Percentiles rank a stretch among this genome's conserved stretches.
Conservation (phyloP, 2,113 vertebrate species). For the Bettongia penicillata region DNA sequence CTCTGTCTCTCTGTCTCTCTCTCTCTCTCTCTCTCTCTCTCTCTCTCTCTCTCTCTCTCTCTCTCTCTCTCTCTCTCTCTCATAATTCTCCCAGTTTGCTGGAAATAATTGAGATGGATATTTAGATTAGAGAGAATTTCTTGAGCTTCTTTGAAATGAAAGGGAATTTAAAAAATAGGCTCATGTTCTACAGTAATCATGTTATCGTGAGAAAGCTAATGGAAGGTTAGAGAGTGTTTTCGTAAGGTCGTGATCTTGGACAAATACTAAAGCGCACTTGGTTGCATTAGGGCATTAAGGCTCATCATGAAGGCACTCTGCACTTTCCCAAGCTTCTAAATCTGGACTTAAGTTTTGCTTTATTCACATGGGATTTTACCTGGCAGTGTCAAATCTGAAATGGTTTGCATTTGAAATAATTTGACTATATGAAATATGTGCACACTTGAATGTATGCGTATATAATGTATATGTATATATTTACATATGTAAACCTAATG, state of each 20-base stretch:
- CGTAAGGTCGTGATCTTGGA: conserved; percentile 43
- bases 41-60: too few species aligned
- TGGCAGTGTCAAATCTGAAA: neutral
- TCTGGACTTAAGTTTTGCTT: neutral
- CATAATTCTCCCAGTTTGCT: conserved; percentile 50
- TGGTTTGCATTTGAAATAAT: neutral
- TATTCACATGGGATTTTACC: neutral
- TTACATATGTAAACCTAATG: neutral
- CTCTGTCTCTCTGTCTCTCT: neutral
- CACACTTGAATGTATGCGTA: neutral
- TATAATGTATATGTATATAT: neutral
- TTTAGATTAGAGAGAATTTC: conserved; percentile 45
- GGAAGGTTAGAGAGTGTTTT: conserved; percentile 36
- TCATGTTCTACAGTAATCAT: conserved; percentile 54
- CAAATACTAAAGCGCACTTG: neutral
- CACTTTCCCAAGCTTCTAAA: neutral
- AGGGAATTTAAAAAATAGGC: conserved; percentile 42
- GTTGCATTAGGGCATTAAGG: conserved; percentile 39
- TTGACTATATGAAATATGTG: neutral
- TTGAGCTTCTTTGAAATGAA: conserved; percentile 58
- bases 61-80: neutral
- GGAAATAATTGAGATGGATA: conserved; percentile 60
- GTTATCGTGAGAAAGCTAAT: conserved; percentile 36
- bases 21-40: too few species aligned
- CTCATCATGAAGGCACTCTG: neutral